These are phyloP conservation scores for Agriotes lineatus DNA, from an alignment of 2,888 invertebrate species.

Conservation along the genomic window DNA sequence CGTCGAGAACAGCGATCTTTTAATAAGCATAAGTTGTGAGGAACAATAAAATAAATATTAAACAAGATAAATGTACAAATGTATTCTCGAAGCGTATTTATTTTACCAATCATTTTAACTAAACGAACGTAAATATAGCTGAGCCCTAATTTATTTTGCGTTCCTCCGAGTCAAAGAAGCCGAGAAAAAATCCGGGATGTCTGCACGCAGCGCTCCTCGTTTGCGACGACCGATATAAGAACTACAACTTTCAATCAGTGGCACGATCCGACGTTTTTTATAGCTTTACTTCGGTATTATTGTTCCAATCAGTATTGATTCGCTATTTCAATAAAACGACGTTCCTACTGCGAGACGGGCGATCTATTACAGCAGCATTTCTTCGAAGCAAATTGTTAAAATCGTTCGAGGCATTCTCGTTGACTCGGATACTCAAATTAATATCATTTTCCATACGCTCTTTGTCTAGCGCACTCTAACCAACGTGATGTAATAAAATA, in stretches of 20 bases:
- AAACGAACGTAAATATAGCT: constrained; percentile 48
- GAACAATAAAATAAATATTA: not conserved
- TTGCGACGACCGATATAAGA: constrained; percentile 53
- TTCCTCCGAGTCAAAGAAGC: constrained; percentile 54
- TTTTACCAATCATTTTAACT: constrained; percentile 42
- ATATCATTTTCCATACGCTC: constrained; percentile 4
- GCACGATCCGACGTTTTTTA: constrained; percentile 53
- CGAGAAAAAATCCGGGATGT: constrained; percentile 56
- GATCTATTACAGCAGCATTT: constrained; percentile 15
- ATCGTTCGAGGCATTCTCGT: not conserved
- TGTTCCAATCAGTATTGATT: constrained; percentile 41
- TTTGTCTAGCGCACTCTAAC: not conserved
- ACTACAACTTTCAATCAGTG: constrained; percentile 56
- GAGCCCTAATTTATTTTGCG: constrained; percentile 55
- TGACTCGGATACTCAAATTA: not conserved
- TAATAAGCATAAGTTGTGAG: too few species aligned
- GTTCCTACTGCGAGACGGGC: constrained; percentile 1
- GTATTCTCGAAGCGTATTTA: constrained; percentile 30
- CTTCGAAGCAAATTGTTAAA: constrained; percentile 16
- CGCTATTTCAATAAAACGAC: constrained; percentile 33
- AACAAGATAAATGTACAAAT: not conserved
- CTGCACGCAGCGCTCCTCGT: constrained; percentile 54
- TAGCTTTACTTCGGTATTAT: constrained; percentile 42
- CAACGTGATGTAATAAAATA: constrained; percentile 21
- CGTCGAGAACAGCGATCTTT: too few species aligned